Evolutionary conservation across 2,113 vertebrate species (phyloP), one percentile per base, ranked within the genome.

Genomic region (Eublepharis macularius): DNA sequence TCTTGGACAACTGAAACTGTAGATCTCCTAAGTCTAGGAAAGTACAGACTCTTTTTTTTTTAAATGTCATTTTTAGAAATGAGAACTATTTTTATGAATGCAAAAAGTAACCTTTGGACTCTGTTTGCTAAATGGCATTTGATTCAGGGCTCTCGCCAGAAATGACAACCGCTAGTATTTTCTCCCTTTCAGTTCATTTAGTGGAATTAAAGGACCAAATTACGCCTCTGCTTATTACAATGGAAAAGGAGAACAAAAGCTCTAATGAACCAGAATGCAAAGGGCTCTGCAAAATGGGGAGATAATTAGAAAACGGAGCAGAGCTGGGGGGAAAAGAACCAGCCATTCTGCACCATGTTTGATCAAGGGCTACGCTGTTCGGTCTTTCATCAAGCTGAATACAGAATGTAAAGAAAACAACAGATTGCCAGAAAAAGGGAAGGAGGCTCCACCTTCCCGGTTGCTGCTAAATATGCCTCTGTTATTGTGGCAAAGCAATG

Each of bases 231-330:
- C 65, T 39, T 74, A 85, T 82, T 75, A 91, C 49, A 54, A 90
- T 70, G 0, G 1, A 85, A 47, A 4, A 80, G 60, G 54, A 76
- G 17, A 82, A 82, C 65, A 75, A 88, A 81, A 51, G 63, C 80
- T 75, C 70, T 85, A 85, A 87, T 83, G 90, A 83, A 21, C 49
- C 69, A 45, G 0, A 0, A 81, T 77, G 85, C 54, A 78, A 63
- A 3, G 26, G 36, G 36, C 80, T 90, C 68, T 66, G 8, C 70
- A 54, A 81, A 80, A 75, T 0, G 12, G 19, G 7, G 47, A 79
- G 76, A 81, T 94, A 92, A 93, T 92, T 91, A 90, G 90, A 92
- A 88, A 86, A 80, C 32, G 49, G 66, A 86, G 77, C 21, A 4
- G 63, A 69, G 63, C 19, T 11, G 2, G 75, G 19, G 43, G 79